Percentiles rank a stretch among this genome's conserved stretches.
Evolutionary conservation across 2,797 vertebrate species (phyloP).

Genomic region (Spinibarbus caldwelli): DNA sequence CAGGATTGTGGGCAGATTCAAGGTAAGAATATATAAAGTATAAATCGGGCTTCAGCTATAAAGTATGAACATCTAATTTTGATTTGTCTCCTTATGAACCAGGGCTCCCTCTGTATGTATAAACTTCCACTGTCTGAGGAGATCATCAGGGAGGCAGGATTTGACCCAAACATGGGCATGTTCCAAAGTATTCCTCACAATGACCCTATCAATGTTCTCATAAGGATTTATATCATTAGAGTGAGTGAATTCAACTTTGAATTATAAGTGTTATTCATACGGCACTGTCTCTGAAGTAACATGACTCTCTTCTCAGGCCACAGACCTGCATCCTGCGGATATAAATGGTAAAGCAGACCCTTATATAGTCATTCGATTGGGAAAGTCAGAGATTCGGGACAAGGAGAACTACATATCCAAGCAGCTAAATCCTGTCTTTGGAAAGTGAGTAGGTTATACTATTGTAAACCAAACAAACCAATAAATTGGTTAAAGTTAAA

Average conservation of each 20-base stretch:
- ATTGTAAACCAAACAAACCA: background rate
- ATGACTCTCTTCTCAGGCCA: slow-evolving; percentile 79
- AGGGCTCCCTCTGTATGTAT: slow-evolving; percentile 97
- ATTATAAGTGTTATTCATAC: background rate
- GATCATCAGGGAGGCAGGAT: slow-evolving; percentile 87
- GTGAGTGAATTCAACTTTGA: slow-evolving; percentile 74
- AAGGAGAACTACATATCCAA: slow-evolving; percentile 99
- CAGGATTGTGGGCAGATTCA: slow-evolving; percentile 82
- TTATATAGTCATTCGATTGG: slow-evolving; percentile 91
- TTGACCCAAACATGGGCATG: slow-evolving; percentile 93
- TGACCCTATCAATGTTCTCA: slow-evolving; percentile 92
- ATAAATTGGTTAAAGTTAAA: background rate
- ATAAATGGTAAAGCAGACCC: slow-evolving; percentile 98
- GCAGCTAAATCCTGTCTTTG: slow-evolving; percentile 96
- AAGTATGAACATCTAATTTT: background rate
- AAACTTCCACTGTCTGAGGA: slow-evolving; percentile 94
- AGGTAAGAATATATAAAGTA: slow-evolving; percentile 65
- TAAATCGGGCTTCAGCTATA: background rate
- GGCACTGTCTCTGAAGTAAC: background rate
- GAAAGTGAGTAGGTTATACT: slow-evolving; percentile 85
- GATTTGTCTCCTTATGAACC: slow-evolving; percentile 1
- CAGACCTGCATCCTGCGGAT: slow-evolving; percentile 95
- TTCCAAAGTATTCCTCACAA: slow-evolving; percentile 98
- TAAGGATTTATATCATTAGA: slow-evolving; percentile 91
- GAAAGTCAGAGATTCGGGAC: slow-evolving; percentile 95